Percentiles rank a stretch among this genome's conserved stretches.
These are phyloP conservation scores for Biston betularia DNA, from an alignment of 2,888 invertebrate genomes.

Conservation along the genomic window DNA sequence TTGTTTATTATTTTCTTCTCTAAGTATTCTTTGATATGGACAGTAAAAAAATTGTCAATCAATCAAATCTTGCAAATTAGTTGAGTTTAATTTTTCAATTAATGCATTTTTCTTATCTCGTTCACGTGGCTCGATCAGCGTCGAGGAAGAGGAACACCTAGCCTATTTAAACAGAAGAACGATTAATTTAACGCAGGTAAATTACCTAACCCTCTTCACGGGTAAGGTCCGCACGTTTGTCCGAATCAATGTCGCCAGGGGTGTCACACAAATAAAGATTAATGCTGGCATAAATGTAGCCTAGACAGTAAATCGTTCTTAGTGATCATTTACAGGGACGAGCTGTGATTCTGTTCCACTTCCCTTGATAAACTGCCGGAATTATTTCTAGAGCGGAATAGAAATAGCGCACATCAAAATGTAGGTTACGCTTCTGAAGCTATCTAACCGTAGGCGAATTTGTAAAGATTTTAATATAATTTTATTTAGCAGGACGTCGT, in stretches of 20 bases:
- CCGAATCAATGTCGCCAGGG: slow-evolving; percentile 40
- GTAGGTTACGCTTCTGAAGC: slow-evolving; percentile 1
- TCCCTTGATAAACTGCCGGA: slow-evolving; percentile 12
- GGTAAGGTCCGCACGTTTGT: slow-evolving; percentile 34
- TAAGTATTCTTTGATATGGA: too few relatives aligned
- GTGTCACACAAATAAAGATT: slow-evolving; percentile 45
- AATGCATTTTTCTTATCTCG: neutral
- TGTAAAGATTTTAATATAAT: neutral
- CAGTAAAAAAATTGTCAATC: too few relatives aligned
- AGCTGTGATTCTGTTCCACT: slow-evolving; percentile 11
- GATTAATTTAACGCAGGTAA: slow-evolving; percentile 35
- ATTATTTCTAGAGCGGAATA: slow-evolving; percentile 12
- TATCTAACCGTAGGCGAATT: neutral
- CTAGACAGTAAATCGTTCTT: slow-evolving; percentile 36
- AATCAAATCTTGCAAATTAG: too few relatives aligned
- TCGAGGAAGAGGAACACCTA: neutral
- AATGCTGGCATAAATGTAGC: slow-evolving; percentile 34
- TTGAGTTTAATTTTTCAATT: too few relatives aligned
- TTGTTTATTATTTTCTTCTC: too few relatives aligned
- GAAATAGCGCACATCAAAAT: neutral
- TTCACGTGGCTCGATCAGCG: neutral
- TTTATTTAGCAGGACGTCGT: too few relatives aligned
- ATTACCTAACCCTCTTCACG: slow-evolving; percentile 38
- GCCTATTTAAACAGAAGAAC: slow-evolving; percentile 3
- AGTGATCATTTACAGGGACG: slow-evolving; percentile 23